Conservation (phyloP, 2,797 vertebrate species). For the Moxostoma hubbsi region DNA sequence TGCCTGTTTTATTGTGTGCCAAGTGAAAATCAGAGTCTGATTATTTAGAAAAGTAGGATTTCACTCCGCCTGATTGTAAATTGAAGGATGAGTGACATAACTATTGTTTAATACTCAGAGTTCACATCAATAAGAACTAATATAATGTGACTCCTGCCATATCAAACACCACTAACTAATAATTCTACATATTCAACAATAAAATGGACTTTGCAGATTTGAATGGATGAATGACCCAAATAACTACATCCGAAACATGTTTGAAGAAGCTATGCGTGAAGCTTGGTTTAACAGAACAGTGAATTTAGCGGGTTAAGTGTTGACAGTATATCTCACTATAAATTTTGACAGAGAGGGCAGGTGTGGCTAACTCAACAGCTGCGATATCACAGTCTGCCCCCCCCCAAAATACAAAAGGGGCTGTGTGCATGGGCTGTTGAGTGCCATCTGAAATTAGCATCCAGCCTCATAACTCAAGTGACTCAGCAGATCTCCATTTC, state of each 20-base stretch:
- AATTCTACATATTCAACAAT: no score
- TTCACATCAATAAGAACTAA: no score
- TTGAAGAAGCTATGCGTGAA: not conserved
- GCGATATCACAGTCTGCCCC: constrained; percentile 29
- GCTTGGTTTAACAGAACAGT: not conserved
- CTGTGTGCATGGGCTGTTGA: not conserved
- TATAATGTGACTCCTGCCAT: no score
- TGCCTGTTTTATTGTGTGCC: no score
- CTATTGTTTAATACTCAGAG: no score
- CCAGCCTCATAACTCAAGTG: constrained; percentile 1
- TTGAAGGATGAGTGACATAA: no score
- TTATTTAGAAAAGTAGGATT: no score
- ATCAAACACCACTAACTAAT: no score
- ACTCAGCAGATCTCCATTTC: not conserved
- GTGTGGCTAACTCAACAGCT: constrained; percentile 49
- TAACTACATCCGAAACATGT: not conserved
- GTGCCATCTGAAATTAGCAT: not conserved
- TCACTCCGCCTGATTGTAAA: no score
- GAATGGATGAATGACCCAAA: no score
- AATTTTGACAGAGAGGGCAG: constrained; percentile 51
- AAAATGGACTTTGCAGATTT: no score
- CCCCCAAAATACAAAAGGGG: not conserved
- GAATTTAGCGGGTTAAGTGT: not conserved
- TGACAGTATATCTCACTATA: constrained; percentile 22
- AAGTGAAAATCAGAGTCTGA: no score